phyloP scores from a whole-genome alignment of 2,113 vertebrate genomes.

The Gambusia affinis region DNA sequence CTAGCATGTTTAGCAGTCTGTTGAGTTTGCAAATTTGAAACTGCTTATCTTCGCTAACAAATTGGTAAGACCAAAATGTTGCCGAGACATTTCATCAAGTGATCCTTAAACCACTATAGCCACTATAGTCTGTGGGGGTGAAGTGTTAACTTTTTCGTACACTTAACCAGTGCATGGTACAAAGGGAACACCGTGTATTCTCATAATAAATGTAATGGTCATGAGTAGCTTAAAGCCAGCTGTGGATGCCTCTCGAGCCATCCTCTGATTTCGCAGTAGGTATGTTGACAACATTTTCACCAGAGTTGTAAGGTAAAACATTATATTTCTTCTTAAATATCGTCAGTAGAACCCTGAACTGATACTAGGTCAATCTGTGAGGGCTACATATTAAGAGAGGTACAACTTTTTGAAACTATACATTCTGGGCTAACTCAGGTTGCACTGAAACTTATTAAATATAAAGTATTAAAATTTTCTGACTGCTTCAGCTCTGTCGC shows the following conservation, averaged over 20 bases:
- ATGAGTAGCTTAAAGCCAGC: neutral
- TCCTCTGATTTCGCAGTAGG: neutral
- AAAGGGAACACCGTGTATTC: neutral
- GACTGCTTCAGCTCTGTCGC: neutral
- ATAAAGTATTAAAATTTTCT: neutral
- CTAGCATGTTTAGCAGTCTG: constrained; percentile 28
- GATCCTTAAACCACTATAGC: neutral
- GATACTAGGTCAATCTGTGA: neutral
- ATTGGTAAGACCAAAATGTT: neutral
- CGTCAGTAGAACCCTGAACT: neutral
- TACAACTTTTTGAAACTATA: neutral
- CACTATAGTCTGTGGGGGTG: neutral
- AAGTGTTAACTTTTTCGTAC: neutral
- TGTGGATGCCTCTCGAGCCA: neutral
- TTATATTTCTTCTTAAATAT: neutral
- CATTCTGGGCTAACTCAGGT: neutral
- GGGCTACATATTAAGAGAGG: neutral
- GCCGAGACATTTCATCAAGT: neutral
- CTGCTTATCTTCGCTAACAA: neutral
- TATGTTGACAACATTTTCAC: neutral
- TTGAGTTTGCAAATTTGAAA: neutral
- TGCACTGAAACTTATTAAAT: neutral
- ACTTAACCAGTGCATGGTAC: neutral
- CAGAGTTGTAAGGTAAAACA: neutral
- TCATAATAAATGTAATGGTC: neutral